A percentile compares a stretch with the other conserved stretches of the same genome.
Conservation (phyloP, 2,888 invertebrate species). For the Homarus gammarus region DNA sequence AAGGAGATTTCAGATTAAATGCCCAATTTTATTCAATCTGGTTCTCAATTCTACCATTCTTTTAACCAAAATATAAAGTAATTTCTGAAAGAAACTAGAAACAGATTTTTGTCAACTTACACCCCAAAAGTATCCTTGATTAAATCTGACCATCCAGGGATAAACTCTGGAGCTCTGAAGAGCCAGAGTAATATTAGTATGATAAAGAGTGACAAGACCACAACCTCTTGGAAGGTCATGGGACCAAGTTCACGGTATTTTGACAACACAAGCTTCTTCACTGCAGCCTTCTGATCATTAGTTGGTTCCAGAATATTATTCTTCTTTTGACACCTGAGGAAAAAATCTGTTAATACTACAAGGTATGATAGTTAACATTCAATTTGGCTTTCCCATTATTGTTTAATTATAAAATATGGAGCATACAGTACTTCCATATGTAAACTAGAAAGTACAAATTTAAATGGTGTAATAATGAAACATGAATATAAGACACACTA, state of each 20-base stretch:
- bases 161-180: conserved; percentile 92
- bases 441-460: no score
- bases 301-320: conserved; percentile 20
- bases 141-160: conserved; percentile 86
- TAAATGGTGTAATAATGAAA: no score
- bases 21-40: no score
- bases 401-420: no score
- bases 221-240: conserved; percentile 87
- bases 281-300: conserved; percentile 24
- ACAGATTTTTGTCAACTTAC: conserved; percentile 11
- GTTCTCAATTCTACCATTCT: no score
- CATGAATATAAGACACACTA: no score
- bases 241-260: conserved; percentile 89
- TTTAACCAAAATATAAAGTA: no score
- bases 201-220: conserved; percentile 84
- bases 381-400: no score
- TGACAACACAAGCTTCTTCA: conserved; percentile 84
- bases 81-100: neutral
- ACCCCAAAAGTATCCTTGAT: conserved; percentile 46
- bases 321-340: conserved; percentile 3
- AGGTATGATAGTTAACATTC: no score
- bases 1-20: no score
- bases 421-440: no score
- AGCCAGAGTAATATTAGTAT: conserved; percentile 91
- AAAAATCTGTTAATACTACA: no score